These are phyloP conservation scores for Prolemur simus DNA, from an alignment of 2,113 vertebrate genomes.

Conservation along the genomic window DNA sequence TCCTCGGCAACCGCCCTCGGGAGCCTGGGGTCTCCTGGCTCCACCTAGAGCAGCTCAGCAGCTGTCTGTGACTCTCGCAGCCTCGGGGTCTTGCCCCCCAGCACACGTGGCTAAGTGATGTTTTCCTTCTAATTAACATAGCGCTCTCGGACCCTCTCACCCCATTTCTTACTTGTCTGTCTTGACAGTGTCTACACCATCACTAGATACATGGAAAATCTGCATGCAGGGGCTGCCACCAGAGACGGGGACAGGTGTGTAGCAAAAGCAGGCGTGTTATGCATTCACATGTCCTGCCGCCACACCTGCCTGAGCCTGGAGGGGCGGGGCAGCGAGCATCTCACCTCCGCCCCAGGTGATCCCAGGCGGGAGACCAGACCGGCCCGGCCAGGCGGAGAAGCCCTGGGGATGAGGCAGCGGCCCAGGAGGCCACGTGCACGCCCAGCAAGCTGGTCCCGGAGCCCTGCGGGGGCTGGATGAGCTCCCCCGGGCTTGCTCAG, in stretches of 20 bases:
- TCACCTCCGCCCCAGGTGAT: not conserved
- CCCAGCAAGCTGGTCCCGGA: not conserved
- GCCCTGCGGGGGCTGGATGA: not conserved
- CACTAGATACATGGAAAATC: not conserved
- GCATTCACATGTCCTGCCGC: not conserved
- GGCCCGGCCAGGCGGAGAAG: not conserved
- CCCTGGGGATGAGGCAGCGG: not conserved
- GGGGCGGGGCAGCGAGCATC: not conserved
- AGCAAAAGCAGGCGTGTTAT: not conserved
- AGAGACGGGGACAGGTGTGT: not conserved
- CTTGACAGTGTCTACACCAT: not conserved
- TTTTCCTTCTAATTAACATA: not conserved
- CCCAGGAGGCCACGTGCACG: not conserved
- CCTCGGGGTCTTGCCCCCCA: not conserved
- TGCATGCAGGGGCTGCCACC: too few species aligned
- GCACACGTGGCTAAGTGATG: not conserved
- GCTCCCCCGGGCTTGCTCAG: not conserved
- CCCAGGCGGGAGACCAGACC: not conserved
- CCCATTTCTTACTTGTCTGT: not conserved
- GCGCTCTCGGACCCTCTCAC: not conserved
- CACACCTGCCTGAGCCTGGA: not conserved
- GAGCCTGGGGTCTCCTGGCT: rapidly evolving
- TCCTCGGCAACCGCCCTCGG: rapidly evolving
- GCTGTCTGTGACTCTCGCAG: not conserved
- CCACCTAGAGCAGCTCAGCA: rapidly evolving